phyloP scores from a whole-genome alignment of 2,797 vertebrate species.

The Oreortyx pictus region DNA sequence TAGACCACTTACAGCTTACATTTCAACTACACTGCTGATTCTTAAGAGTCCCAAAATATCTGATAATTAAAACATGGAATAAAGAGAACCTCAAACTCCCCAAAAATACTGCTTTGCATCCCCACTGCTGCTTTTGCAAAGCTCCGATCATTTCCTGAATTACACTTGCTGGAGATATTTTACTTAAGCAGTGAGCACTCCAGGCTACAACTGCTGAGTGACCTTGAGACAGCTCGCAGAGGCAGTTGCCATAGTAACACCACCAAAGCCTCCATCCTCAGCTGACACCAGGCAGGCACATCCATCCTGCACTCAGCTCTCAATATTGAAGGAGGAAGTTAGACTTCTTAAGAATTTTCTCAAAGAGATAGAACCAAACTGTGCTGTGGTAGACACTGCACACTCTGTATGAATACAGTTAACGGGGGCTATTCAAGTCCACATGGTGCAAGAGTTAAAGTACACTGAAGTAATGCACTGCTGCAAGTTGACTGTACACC shows the following conservation, averaged over 20 bases:
- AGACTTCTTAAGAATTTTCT: neutral
- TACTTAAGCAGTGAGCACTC: slow-evolving; percentile 78
- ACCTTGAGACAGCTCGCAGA: slow-evolving; percentile 87
- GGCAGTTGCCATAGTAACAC: slow-evolving; percentile 85
- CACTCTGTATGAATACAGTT: neutral
- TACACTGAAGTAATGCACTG: neutral
- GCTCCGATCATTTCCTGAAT: slow-evolving; percentile 52
- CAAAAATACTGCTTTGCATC: neutral
- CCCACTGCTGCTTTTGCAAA: slow-evolving; percentile 12
- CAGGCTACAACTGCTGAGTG: slow-evolving; percentile 79
- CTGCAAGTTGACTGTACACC: neutral
- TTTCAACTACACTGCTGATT: neutral
- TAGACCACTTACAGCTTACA: neutral
- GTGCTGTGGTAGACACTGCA: neutral
- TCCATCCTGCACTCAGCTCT: neutral
- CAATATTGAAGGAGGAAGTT: neutral
- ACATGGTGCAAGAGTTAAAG: neutral
- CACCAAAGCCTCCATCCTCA: slow-evolving; percentile 79
- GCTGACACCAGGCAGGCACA: slow-evolving; percentile 70
- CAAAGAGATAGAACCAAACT: neutral
- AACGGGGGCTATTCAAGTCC: neutral
- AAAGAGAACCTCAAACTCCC: neutral
- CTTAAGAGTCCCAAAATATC: neutral
- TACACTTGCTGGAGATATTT: slow-evolving; percentile 63
- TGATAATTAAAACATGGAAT: neutral